Base-by-base conservation (phyloP, 2,888 invertebrate genomes). In the Papilio protenor region DNA sequence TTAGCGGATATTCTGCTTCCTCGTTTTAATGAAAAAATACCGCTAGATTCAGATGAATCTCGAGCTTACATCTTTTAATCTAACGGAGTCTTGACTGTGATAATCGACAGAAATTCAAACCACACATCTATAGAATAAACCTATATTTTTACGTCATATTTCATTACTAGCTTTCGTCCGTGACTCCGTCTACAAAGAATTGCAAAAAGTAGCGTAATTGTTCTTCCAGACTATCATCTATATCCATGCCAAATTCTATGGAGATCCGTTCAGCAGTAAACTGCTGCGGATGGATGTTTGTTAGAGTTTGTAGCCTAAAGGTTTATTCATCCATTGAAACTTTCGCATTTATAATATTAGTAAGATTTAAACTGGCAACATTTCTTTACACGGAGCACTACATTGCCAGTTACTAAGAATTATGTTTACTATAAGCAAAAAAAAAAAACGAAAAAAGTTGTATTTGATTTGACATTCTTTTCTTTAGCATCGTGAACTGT, bases 391-490 rank as follows among this genome's bases (percentile, higher is more conserved):
- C 11, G 59, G 21, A 45, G 45, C 47, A 70, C 47, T 76, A 16
- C 47, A 27, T n/a, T 21, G 55, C 21, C 21, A 61, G 52, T 78
- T 71, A 70, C 55, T 55, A 59, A 40, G 49, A 77, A 70, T 61
- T 23, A 23, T 45, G 4, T 61, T 18, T 12, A 61, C 49, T 10
- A 16, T n/a, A 16, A 52, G 61, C 21, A 52, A 61, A 73, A 57
- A 64, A 55, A n/a, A 55, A 55, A 55, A 55, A n/a, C 1, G 23
- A 59, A 18, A 4, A 71, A 33, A 61, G 49, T 23, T 66, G n/a
- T 57, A 75, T 71, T 49, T 64, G 47, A 75, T 71, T 49, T 64
- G 47, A 74, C 71, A 71, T 66, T 45, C 66, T 66, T 66, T 66
- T 66, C 66, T 40, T 66, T 40, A 66, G 11, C 55, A 66, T 27